Evolutionary conservation across 2,797 vertebrate genomes (phyloP).

Genomic region (Halcyon chelicuti): DNA sequence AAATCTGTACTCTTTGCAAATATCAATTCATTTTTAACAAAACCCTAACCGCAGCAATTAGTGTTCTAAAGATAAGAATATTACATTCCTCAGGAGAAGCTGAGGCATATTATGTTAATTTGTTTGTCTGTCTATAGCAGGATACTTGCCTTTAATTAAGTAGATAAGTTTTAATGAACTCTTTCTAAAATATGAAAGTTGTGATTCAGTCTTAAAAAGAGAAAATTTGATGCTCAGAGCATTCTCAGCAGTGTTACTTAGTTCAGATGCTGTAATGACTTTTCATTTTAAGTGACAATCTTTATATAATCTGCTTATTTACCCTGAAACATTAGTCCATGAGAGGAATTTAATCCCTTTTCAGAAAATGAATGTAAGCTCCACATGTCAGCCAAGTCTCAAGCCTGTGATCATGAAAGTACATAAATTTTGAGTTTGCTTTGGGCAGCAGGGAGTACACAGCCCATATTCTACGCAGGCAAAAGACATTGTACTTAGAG

Average conservation of each 20-base stretch:
- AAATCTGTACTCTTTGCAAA: slow-evolving; percentile 30
- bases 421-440: not conserved
- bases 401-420: not conserved
- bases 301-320: not conserved
- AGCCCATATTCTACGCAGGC: not conserved
- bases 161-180: slow-evolving; percentile 41
- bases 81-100: slow-evolving; percentile 15
- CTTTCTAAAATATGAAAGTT: slow-evolving; percentile 4
- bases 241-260: not conserved
- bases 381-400: not conserved
- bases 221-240: not conserved
- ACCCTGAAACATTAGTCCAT: not conserved
- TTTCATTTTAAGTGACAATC: not conserved
- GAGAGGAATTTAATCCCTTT: not conserved
- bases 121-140: slow-evolving; percentile 22
- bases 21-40: slow-evolving; percentile 32
- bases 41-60: slow-evolving; percentile 57
- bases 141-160: slow-evolving; percentile 55
- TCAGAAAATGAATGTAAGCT: not conserved
- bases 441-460: not conserved
- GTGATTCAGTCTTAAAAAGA: slow-evolving; percentile 8
- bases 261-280: not conserved
- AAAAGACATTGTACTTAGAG: not conserved
- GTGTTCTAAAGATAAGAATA: slow-evolving; percentile 38
- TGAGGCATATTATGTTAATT: slow-evolving; percentile 38